A percentile compares a stretch with the other conserved stretches of the same genome.
Evolutionary conservation across 2,113 vertebrate genomes (phyloP).

Genomic region (Microcebus jonahi): DNA sequence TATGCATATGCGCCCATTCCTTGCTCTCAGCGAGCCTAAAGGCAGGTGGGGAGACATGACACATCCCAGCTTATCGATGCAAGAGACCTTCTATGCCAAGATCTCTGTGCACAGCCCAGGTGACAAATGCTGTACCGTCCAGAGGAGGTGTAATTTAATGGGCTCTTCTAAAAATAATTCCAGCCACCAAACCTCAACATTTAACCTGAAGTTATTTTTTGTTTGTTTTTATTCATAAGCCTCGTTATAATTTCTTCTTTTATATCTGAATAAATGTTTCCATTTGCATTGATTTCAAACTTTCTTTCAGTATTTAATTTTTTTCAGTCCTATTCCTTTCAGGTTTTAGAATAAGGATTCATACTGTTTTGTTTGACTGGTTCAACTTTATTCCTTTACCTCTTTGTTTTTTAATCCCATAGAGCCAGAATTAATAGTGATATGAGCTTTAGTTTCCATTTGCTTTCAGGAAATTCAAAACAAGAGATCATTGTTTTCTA

Average conservation of each 20-base stretch:
- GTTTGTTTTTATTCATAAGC: slow-evolving; percentile 3
- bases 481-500: slow-evolving; percentile 66
- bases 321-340: not conserved
- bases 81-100: not conserved
- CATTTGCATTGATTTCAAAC: slow-evolving; percentile 18
- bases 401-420: slow-evolving; percentile 52
- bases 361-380: not conserved
- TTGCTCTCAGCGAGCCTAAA: not conserved
- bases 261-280: not conserved
- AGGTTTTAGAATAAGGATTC: not conserved
- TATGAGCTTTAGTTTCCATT: slow-evolving; percentile 56
- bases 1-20: fast-evolving
- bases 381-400: slow-evolving; percentile 21
- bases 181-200: not conserved
- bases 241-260: not conserved
- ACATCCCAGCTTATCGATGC: not conserved
- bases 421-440: slow-evolving; percentile 49
- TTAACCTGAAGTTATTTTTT: not conserved
- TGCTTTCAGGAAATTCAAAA: slow-evolving; percentile 73
- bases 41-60: not conserved
- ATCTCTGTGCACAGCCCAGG: fast-evolving
- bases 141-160: not conserved
- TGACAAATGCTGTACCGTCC: fast-evolving
- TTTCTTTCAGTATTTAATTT: not conserved
- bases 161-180: not conserved